These are phyloP conservation scores for Hirudinaria manillensis DNA, from an alignment of 2,888 invertebrate species.

Conservation along the genomic window DNA sequence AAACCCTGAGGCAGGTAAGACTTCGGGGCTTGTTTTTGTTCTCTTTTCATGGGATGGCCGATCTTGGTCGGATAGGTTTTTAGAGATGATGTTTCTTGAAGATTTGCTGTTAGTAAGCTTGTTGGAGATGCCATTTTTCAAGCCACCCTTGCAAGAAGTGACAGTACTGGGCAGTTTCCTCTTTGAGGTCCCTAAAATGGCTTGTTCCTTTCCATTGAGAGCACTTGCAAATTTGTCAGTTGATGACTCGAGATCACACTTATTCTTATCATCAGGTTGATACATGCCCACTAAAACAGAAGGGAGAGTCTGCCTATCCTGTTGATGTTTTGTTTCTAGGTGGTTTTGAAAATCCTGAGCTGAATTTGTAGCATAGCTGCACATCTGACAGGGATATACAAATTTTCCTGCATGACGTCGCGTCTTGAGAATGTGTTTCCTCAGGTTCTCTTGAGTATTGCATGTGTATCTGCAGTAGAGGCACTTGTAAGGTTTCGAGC, in stretches of 20 bases:
- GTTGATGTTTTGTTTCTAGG: conserved; percentile 34
- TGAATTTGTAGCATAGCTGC: conserved; percentile 62
- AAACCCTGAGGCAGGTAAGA: too few species aligned
- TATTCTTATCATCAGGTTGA: conserved; percentile 9
- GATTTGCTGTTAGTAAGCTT: too few species aligned
- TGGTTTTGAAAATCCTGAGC: conserved; percentile 67
- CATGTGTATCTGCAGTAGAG: conserved; percentile 65
- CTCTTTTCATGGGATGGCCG: too few species aligned
- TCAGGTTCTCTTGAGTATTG: conserved; percentile 70
- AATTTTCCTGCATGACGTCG: conserved; percentile 71
- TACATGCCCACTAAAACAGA: conserved; percentile 29
- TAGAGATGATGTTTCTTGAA: too few species aligned
- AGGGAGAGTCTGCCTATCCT: conserved; percentile 19
- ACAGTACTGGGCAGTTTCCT: too few species aligned
- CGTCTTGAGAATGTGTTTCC: conserved; percentile 76
- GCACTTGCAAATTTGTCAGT: neutral
- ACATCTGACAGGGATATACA: conserved; percentile 72
- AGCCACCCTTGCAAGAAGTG: too few species aligned
- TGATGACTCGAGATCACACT: neutral
- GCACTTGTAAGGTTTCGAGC: conserved; percentile 53
- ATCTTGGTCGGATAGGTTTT: too few species aligned
- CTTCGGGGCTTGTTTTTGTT: too few species aligned
- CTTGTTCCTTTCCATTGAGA: too few species aligned
- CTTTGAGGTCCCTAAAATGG: too few species aligned
- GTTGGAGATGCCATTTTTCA: too few species aligned